A percentile compares a stretch with the other conserved stretches of the same genome.
phyloP scores from a whole-genome alignment of 1,140 invertebrate genomes.

The Dreissena rostriformis region DNA sequence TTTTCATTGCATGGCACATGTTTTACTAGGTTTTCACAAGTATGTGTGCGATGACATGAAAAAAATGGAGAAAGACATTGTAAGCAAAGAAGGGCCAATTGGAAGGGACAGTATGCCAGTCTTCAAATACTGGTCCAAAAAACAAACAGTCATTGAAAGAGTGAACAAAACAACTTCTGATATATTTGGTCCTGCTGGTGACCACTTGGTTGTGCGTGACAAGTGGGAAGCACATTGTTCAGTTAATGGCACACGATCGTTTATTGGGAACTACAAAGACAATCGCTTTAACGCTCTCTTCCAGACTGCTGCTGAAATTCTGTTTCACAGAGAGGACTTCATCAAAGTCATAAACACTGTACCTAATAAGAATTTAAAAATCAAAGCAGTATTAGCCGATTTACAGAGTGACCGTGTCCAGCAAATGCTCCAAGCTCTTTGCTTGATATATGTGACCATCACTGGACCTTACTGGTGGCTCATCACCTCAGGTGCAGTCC shows the following conservation, averaged over 20 bases:
- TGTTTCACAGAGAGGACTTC: slow-evolving; percentile 5
- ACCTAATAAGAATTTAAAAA: slow-evolving; percentile 10
- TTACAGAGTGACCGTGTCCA: no score
- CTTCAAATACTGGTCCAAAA: slow-evolving; percentile 39
- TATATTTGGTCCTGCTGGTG: slow-evolving; percentile 19
- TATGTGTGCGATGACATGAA: no score
- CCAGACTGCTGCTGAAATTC: slow-evolving; percentile 32
- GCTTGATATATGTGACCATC: slow-evolving; percentile 28
- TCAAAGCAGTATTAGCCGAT: slow-evolving; percentile 39
- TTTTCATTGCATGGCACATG: slow-evolving; percentile 46
- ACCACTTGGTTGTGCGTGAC: slow-evolving; percentile 25
- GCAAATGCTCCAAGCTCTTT: neutral
- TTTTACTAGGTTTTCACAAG: slow-evolving; percentile 27
- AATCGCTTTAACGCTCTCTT: slow-evolving; percentile 27
- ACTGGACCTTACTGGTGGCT: slow-evolving; percentile 44
- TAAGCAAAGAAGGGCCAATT: no score
- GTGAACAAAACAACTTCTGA: neutral
- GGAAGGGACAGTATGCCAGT: neutral
- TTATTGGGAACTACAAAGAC: no score
- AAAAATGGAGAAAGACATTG: no score
- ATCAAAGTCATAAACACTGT: slow-evolving; percentile 19
- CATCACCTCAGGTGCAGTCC: neutral
- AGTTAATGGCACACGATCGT: slow-evolving; percentile 1
- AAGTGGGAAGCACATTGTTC: slow-evolving; percentile 22
- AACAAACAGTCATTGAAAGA: neutral